Evolutionary conservation across 2,888 invertebrate genomes (phyloP), one percentile per base, ranked within the genome.

Genomic region (Ennomos quercinarius): DNA sequence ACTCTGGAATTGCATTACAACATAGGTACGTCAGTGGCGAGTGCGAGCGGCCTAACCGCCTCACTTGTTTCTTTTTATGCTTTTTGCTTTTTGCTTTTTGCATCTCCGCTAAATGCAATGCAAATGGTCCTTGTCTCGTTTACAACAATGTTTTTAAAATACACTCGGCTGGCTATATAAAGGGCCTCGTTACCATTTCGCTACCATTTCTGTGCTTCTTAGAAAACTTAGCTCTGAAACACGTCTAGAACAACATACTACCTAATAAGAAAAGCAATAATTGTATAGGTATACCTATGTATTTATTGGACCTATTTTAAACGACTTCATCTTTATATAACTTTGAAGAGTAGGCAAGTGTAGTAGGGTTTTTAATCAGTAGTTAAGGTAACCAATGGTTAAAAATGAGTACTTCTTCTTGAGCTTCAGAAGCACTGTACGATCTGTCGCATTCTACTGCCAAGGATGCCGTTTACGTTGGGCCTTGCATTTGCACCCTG

Each of bases 61-160:
- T 75, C 65, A 73, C 67, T 79, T 79, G 72, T 80, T 83, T 84
- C 77, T 81, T 83, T 56, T 81, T n/a, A n/a, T n/a, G n/a, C n/a
- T n/a, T 80, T 81, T 70, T 71, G 64, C 77, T 83, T 84, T 80
- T 80, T 83, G 72, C 76, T 76, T 73, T 73, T 76, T 77, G 72
- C 79, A 81, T 84, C 82, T 74, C 72, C 71, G 82, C 83, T 87
- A 85, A 88, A 86, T 88, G 86, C 85, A 84, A 87, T 84, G 84
- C 85, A 86, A 89, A 89, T 86, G 84, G 80, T 80, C 80, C 81
- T 81, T 82, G 80, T 86, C 84, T 87, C 83, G 81, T 86, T 86
- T 84, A 84, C 86, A 85, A 83, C 86, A 81, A 84, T 77, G 86
- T 84, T 88, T 87, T 86, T 83, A 85, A 4, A 27, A 27, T 84